These are phyloP conservation scores for Nansenia antarctica DNA, from an alignment of 2,113 vertebrate species.

Conservation along the genomic window DNA sequence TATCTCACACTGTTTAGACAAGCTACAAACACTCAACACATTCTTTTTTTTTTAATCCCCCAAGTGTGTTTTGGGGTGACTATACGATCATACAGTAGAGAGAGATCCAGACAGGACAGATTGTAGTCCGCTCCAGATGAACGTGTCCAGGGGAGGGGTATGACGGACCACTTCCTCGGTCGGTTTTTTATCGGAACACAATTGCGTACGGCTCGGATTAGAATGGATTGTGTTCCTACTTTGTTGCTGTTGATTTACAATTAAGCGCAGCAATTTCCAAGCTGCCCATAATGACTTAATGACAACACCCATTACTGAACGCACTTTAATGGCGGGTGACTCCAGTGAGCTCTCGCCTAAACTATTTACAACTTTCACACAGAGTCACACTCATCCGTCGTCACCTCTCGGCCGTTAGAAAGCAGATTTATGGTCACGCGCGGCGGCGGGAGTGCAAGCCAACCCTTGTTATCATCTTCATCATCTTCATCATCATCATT, in stretches of 20 bases:
- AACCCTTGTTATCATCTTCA: background rate
- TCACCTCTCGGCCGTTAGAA: constrained; percentile 10
- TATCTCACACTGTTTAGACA: constrained; percentile 38
- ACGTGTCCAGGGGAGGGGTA: no score
- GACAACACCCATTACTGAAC: constrained; percentile 62
- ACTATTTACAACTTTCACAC: constrained; percentile 61
- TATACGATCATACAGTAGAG: background rate
- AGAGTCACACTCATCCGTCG: constrained; percentile 41
- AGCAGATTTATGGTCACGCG: background rate
- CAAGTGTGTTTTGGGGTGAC: background rate
- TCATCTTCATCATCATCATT: constrained; percentile 1
- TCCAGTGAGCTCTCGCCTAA: constrained; percentile 65
- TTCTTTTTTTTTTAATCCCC: constrained; percentile 17
- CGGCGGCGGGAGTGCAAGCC: background rate
- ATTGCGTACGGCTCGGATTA: constrained; percentile 53
- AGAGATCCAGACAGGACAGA: background rate
- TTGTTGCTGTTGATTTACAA: constrained; percentile 65
- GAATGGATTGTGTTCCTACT: constrained; percentile 55
- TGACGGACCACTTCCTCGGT: constrained; percentile 19
- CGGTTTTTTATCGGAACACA: constrained; percentile 52
- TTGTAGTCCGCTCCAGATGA: no score
- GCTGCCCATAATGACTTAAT: constrained; percentile 71
- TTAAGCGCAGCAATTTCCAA: constrained; percentile 57
- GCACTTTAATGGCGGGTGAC: constrained; percentile 64
- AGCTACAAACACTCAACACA: constrained; percentile 16